These are phyloP conservation scores for Scomber colias DNA, from an alignment of 2,113 vertebrate genomes.

Conservation along the genomic window DNA sequence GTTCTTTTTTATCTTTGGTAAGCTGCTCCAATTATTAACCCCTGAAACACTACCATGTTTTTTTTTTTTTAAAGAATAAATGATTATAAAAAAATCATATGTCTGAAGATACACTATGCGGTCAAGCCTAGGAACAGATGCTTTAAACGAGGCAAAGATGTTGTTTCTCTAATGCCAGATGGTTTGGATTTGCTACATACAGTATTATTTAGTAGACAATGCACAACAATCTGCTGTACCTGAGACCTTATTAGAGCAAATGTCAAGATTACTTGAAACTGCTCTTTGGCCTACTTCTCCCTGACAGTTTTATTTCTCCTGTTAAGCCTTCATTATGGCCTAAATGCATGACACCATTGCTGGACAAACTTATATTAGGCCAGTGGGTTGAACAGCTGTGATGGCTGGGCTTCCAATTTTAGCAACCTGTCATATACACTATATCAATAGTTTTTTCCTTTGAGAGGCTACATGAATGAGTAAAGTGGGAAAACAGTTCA, in stretches of 20 bases:
- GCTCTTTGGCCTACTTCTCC: conserved; percentile 47
- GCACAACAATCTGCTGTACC: conserved; percentile 4
- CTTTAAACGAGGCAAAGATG: conserved; percentile 28
- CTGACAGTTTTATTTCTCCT: not conserved
- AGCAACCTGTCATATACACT: conserved; percentile 22
- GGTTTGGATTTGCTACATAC: conserved; percentile 32
- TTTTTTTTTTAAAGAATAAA: too few species aligned
- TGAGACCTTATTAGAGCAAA: conserved; percentile 26
- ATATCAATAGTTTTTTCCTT: conserved; percentile 19
- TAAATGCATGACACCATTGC: conserved; percentile 73
- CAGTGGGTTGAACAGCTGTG: conserved; percentile 61
- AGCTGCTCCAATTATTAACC: not conserved
- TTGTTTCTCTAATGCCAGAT: conserved; percentile 32
- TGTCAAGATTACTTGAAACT: conserved; percentile 23
- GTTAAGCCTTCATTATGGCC: conserved; percentile 58
- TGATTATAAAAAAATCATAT: too few species aligned
- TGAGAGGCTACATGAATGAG: conserved; percentile 20
- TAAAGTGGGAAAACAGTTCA: conserved; percentile 40
- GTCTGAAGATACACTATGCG: not conserved
- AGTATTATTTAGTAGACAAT: conserved; percentile 10
- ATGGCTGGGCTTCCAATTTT: conserved; percentile 48
- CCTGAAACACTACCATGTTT: too few species aligned
- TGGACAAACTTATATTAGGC: conserved; percentile 61
- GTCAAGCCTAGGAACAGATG: not conserved
- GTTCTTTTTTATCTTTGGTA: not conserved